phyloP scores from a whole-genome alignment of 2,888 invertebrate species.

The Stictocephala bisonia region DNA sequence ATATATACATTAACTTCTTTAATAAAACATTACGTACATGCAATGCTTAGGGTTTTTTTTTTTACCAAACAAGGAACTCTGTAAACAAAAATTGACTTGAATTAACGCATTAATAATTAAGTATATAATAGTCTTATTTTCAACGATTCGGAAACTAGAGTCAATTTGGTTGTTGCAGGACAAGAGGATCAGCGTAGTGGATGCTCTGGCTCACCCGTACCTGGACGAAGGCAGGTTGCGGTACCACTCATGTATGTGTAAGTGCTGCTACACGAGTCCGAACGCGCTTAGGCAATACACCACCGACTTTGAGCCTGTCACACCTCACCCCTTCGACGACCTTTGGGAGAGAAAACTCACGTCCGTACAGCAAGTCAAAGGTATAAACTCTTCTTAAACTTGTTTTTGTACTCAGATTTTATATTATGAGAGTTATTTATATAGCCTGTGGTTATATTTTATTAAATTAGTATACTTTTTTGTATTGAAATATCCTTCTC shows the following conservation, averaged over 20 bases:
- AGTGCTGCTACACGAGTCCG: conserved; percentile 89
- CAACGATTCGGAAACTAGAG: too few relatives aligned
- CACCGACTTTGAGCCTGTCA: conserved; percentile 89
- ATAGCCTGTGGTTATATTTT: too few relatives aligned
- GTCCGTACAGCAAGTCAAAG: conserved; percentile 94
- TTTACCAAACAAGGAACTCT: too few relatives aligned
- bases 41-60: too few relatives aligned
- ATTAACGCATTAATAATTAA: too few relatives aligned
- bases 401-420: neutral
- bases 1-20: too few relatives aligned
- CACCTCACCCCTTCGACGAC: conserved; percentile 93
- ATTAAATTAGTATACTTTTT: conserved; percentile 35
- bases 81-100: too few relatives aligned
- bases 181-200: conserved; percentile 93
- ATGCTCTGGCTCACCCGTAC: conserved; percentile 97
- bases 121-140: too few relatives aligned
- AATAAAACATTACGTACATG: too few relatives aligned
- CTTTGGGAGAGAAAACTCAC: conserved; percentile 96
- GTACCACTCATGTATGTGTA: conserved; percentile 99
- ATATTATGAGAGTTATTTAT: neutral
- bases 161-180: conserved; percentile 78
- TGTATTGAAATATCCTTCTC: neutral
- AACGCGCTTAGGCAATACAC: conserved; percentile 86
- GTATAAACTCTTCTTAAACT: too few relatives aligned
- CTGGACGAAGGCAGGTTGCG: conserved; percentile 97